Percentiles rank a stretch among this genome's conserved stretches.
Evolutionary conservation across 2,888 invertebrate genomes (phyloP).

Genomic region (Lasioglossum marginatum): DNA sequence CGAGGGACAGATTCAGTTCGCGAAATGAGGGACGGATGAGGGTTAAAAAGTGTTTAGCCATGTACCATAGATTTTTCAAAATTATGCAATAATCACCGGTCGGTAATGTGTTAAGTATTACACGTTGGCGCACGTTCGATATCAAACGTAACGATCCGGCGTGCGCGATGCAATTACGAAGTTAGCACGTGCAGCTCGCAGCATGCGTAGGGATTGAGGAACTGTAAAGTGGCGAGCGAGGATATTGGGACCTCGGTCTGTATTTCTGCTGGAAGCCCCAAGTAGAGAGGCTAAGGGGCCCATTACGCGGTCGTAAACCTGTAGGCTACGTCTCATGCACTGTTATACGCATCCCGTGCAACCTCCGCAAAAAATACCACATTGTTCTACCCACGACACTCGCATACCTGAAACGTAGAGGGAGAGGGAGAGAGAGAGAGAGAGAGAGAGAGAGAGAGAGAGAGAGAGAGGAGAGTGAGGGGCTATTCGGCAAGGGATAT

Average conservation of each 20-base stretch:
- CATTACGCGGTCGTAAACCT: constrained; percentile 80
- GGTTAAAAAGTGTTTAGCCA: no score
- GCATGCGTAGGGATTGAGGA: constrained; percentile 33
- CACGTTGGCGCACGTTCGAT: not conserved
- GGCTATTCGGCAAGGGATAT: constrained; percentile 56
- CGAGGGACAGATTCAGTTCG: no score
- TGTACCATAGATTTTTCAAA: no score
- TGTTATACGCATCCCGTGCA: constrained; percentile 74
- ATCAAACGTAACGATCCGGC: not conserved
- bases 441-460: not conserved
- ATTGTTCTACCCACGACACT: constrained; percentile 72
- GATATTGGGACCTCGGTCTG: constrained; percentile 67
- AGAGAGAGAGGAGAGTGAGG: not conserved
- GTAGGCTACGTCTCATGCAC: constrained; percentile 74
- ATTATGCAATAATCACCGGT: no score
- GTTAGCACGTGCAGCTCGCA: constrained; percentile 19
- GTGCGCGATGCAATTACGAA: constrained; percentile 6
- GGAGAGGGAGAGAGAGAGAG: not conserved
- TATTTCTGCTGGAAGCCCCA: constrained; percentile 69
- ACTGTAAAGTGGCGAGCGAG: constrained; percentile 24
- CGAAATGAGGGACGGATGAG: no score
- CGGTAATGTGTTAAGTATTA: constrained; percentile 6
- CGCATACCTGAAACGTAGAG: constrained; percentile 50
- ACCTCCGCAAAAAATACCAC: constrained; percentile 66
- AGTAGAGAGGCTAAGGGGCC: constrained; percentile 74